Percentiles rank a stretch among this genome's conserved stretches.
Evolutionary conservation across 2,888 invertebrate species (phyloP).

Genomic region (Phalera bucephala): DNA sequence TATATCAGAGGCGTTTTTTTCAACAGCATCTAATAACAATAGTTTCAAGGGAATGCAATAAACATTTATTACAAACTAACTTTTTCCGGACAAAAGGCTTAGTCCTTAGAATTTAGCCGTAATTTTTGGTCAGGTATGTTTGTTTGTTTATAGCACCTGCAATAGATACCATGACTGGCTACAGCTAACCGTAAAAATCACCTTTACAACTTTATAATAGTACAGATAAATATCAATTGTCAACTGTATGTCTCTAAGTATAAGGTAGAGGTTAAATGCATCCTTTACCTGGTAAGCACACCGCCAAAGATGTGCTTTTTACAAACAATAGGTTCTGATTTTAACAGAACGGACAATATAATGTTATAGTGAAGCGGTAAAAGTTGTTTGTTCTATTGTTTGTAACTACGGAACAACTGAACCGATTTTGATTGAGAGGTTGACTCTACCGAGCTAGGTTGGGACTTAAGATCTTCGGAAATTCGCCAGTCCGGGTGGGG

Average conservation of each 20-base stretch:
- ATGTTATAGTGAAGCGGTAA: conserved; percentile 33
- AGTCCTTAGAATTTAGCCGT: conserved; percentile 3
- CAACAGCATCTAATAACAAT: too few relatives aligned
- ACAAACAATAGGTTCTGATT: conserved; percentile 24
- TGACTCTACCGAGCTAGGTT: too few relatives aligned
- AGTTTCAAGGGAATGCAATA: too few relatives aligned
- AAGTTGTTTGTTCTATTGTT: conserved; percentile 31
- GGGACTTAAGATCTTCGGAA: too few relatives aligned
- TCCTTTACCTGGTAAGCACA: conserved; percentile 3
- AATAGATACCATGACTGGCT: conserved; percentile 30
- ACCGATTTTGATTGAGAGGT: conserved; percentile 13
- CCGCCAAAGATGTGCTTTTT: conserved; percentile 33
- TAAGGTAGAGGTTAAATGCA: neutral
- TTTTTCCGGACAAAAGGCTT: conserved; percentile 13
- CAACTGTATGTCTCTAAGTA: neutral
- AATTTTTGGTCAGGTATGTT: conserved; percentile 27
- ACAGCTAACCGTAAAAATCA: conserved; percentile 18
- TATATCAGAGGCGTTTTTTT: too few relatives aligned
- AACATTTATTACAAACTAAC: conserved; percentile 3
- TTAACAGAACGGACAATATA: conserved; percentile 25
- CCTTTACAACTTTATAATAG: conserved; percentile 5
- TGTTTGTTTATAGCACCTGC: conserved; percentile 43
- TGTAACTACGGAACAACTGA: conserved; percentile 19
- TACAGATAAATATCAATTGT: neutral
- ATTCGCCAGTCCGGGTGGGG: too few relatives aligned